Base-by-base conservation (phyloP, 1,140 invertebrate genomes). In the Patella vulgata region DNA sequence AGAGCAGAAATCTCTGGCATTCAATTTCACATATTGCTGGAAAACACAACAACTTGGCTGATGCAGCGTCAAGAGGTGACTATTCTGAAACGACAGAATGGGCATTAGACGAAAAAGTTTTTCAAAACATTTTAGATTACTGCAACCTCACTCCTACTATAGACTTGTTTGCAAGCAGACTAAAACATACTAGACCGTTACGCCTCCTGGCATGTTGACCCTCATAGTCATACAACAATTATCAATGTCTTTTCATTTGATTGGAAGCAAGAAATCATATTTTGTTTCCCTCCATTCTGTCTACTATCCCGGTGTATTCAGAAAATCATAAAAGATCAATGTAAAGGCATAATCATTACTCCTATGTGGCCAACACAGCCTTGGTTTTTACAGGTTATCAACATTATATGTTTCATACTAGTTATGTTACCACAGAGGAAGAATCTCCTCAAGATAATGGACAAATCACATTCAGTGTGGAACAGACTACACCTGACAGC, bases 91-190 rank as follows among this genome's bases (percentile, higher is more conserved):
- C 62, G 30, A 27, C 21, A 27, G 66, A 71, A 59, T 68, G 69
- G 61, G 47, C 42, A 12, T 42, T 68, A 27, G 36, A 59, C 44
- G 27, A 17, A 23, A 39, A 14, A 8, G 31, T 59, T 14, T 63
- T 63, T 59, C 17, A 60, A 6, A 33, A 47, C 6, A 27, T 66
- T 1, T 19, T 19, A 17, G 28, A 53, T 14, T 5, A 58, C 11
- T 63, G n/a, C 3, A 36, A 36, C 33, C 5, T 36, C 12, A 53
- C 21, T 5, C 19, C 33, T 19, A 33, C 53, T 23, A 52, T 69
- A 31, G 66, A 66, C 46, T 51, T 72, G 23, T 72, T 72, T 59
- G 70, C 66, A 19, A 63, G 63, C 5, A 55, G 63, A 36, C 11
- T 62, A 3, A 70, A 70, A 50, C 3, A 47, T 42, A 42, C 11